These are phyloP conservation scores for Drosophila kanapiae DNA, from an alignment of 1,140 invertebrate genomes.

Conservation along the genomic window DNA sequence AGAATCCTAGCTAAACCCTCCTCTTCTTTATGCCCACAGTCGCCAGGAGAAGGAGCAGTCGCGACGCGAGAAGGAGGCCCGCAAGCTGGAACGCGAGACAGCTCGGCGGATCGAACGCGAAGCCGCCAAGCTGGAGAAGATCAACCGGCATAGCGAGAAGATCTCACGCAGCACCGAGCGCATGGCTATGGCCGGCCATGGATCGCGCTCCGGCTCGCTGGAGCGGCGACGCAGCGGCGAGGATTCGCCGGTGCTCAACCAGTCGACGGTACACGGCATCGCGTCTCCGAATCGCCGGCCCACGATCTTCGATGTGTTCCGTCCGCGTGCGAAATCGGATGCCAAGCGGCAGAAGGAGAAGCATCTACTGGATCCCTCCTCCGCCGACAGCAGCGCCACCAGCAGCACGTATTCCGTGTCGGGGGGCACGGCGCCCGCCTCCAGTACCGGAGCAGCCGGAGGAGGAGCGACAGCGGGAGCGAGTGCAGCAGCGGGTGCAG, in stretches of 20 bases:
- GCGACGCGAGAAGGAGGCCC: constrained; percentile 80
- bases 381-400: constrained; percentile 84
- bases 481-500: constrained; percentile 80
- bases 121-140: constrained; percentile 82
- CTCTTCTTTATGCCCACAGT: constrained; percentile 17
- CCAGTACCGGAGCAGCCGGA: constrained; percentile 45
- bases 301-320: constrained; percentile 93
- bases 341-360: constrained; percentile 87
- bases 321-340: constrained; percentile 93
- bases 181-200: constrained; percentile 62
- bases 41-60: constrained; percentile 81
- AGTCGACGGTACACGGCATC: constrained; percentile 86
- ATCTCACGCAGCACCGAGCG: constrained; percentile 85
- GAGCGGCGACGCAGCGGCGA: constrained; percentile 87
- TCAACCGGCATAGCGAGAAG: constrained; percentile 83
- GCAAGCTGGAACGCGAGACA: constrained; percentile 80
- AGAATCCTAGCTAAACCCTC: not conserved
- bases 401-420: constrained; percentile 82
- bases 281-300: constrained; percentile 90
- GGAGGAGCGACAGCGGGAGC: constrained; percentile 62
- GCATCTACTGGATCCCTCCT: constrained; percentile 68
- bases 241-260: constrained; percentile 86
- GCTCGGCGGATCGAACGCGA: constrained; percentile 78
- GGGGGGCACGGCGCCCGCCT: constrained; percentile 41
- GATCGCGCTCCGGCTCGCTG: constrained; percentile 78